Evolutionary conservation across 2,797 vertebrate genomes (phyloP).

Genomic region (Anguilla obscura): DNA sequence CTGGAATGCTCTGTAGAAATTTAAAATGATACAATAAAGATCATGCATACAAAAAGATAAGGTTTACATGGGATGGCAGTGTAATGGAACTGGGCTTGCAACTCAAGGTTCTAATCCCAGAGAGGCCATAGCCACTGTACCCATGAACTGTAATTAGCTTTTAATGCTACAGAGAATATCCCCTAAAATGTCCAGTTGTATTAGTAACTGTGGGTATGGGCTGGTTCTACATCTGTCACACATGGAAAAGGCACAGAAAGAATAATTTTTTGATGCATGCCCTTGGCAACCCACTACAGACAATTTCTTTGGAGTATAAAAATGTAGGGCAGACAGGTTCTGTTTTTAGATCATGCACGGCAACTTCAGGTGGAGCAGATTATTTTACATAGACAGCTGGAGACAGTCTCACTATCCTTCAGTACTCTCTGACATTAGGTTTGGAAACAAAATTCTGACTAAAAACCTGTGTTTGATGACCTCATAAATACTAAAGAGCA

Average conservation of each 20-base stretch:
- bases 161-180: not conserved
- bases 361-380: not conserved
- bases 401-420: not conserved
- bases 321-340: conserved; percentile 2
- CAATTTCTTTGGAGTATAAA: not conserved
- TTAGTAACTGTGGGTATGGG: not conserved
- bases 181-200: not conserved
- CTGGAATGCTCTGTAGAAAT: conserved; percentile 58
- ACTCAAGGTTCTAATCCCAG: not conserved
- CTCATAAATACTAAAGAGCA: not conserved
- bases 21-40: not conserved
- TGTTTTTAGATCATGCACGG: not conserved
- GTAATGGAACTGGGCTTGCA: not conserved
- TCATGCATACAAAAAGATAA: not conserved
- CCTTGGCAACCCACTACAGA: conserved; percentile 7
- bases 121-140: not conserved
- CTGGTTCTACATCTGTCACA: not conserved
- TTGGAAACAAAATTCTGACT: not conserved
- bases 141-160: not conserved
- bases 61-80: not conserved
- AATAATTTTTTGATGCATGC: not conserved
- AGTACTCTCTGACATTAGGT: not conserved
- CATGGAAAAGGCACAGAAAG: not conserved
- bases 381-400: not conserved
- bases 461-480: not conserved